Percentiles rank a stretch among this genome's conserved stretches.
These are phyloP conservation scores for Hyla sarda DNA, from an alignment of 2,113 vertebrate species.

Conservation along the genomic window DNA sequence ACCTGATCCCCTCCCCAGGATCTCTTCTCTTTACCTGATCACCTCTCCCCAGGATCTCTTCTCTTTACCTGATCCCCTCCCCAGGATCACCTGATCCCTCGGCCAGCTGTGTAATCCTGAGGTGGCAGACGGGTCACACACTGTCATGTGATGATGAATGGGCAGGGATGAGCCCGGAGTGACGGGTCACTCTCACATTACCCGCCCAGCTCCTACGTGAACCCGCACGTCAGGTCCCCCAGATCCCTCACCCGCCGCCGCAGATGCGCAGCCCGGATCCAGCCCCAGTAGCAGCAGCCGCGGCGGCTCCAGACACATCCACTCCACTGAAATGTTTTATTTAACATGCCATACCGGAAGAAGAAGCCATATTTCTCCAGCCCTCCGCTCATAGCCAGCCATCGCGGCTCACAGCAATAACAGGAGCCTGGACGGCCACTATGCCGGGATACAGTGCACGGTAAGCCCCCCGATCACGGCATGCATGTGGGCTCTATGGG, in stretches of 20 bases:
- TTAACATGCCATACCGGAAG: constrained; percentile 75
- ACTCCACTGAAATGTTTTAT: constrained; percentile 56
- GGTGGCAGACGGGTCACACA: neutral
- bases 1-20: too few species aligned
- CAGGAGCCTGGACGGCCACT: neutral
- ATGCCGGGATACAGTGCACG: neutral
- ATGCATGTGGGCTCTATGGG: neutral
- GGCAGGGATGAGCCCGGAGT: constrained; percentile 55
- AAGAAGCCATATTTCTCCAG: constrained; percentile 73
- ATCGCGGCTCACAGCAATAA: constrained; percentile 70
- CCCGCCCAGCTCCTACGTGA: constrained; percentile 61
- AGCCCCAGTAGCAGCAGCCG: neutral
- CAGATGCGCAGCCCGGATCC: constrained; percentile 49
- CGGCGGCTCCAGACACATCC: constrained; percentile 3
- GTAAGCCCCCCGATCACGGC: neutral
- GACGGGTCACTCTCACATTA: constrained; percentile 66
- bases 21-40: too few species aligned
- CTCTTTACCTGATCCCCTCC: too few species aligned
- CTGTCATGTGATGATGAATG: neutral
- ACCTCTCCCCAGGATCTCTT: too few species aligned
- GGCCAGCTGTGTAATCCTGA: neutral
- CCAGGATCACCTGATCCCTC: neutral
- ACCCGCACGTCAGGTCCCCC: constrained; percentile 44
- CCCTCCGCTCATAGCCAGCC: constrained; percentile 70
- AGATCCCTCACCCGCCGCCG: constrained; percentile 18